Percentiles rank a stretch among this genome's conserved stretches.
phyloP scores from a whole-genome alignment of 2,797 vertebrate genomes.

The Pantherophis vulpinus region DNA sequence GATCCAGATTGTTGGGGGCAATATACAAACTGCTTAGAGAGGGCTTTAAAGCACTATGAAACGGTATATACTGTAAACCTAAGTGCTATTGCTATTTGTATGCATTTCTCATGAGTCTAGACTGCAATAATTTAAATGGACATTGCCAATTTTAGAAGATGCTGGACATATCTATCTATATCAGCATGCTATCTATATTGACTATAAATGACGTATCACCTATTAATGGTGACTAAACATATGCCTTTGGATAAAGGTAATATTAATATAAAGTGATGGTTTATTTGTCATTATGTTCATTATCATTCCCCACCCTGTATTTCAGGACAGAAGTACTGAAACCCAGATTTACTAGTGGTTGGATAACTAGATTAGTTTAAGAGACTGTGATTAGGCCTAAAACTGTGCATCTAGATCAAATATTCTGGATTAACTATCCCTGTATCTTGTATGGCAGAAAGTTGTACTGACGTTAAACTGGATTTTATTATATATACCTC shows the following conservation, averaged over 20 bases:
- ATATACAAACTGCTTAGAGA: too few relatives aligned
- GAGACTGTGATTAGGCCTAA: too few relatives aligned
- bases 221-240: not conserved
- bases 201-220: not conserved
- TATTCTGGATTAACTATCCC: too few relatives aligned
- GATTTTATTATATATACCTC: too few relatives aligned
- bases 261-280: not conserved
- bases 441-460: too few relatives aligned
- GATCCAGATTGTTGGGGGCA: too few relatives aligned
- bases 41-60: too few relatives aligned
- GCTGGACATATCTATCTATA: not conserved
- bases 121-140: constrained; percentile 14
- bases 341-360: not conserved
- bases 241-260: not conserved
- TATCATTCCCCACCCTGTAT: not conserved
- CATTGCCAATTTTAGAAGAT: not conserved
- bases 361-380: not conserved
- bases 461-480: too few relatives aligned
- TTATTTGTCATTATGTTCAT: not conserved
- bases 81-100: not conserved
- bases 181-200: not conserved
- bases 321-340: not conserved
- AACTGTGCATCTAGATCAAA: too few relatives aligned
- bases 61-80: too few relatives aligned
- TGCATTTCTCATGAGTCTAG: constrained; percentile 10